A percentile compares a stretch with the other conserved stretches of the same genome.
phyloP scores from a whole-genome alignment of 2,113 vertebrate species.

The Taxidea taxus region DNA sequence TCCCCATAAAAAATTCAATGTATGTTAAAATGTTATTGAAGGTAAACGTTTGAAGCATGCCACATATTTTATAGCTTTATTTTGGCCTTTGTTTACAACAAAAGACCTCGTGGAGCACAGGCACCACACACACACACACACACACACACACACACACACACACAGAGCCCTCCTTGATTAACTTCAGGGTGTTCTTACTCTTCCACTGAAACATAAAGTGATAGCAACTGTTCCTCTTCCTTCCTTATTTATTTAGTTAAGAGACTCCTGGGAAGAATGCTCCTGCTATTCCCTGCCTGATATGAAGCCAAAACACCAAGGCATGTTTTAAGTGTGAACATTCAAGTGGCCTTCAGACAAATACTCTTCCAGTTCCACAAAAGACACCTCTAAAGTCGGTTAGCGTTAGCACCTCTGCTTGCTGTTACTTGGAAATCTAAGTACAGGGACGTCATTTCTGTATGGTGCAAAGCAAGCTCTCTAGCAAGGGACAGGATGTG shows the following conservation, averaged over 20 bases:
- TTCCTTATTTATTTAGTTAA: neutral
- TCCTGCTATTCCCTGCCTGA: neutral
- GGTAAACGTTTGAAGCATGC: neutral
- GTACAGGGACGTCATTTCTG: neutral
- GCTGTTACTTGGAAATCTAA: neutral
- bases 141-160: accelerated
- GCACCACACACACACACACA: too few species aligned
- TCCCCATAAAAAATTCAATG: neutral
- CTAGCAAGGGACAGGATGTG: neutral
- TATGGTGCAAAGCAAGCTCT: neutral
- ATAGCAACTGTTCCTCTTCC: neutral
- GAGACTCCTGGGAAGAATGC: neutral
- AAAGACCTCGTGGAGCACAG: neutral
- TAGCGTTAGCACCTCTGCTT: neutral
- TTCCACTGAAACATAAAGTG: neutral
- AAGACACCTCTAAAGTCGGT: neutral
- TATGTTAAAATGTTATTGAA: neutral
- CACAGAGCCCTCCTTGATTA: neutral
- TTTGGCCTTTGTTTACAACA: constrained; percentile 31
- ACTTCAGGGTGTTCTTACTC: neutral
- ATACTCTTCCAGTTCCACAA: neutral
- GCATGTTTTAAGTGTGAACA: neutral
- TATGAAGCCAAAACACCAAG: neutral
- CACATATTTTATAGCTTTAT: neutral
- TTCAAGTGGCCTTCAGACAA: neutral